phyloP scores from a whole-genome alignment of 2,113 vertebrate species.

The Castor canadensis region DNA sequence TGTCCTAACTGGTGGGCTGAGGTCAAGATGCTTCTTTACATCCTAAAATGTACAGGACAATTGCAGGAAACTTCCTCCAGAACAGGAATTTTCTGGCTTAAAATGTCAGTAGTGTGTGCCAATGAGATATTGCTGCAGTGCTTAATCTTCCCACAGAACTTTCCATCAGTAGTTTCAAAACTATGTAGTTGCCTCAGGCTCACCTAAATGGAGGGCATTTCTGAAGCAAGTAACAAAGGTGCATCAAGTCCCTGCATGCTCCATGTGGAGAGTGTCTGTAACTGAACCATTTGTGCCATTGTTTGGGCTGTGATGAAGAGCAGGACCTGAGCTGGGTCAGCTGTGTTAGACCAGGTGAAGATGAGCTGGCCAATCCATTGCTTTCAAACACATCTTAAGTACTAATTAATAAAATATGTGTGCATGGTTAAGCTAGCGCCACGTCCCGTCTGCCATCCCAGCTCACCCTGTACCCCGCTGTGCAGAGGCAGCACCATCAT shows the following conservation, averaged over 20 bases:
- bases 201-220: not conserved
- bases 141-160: not conserved
- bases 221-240: not conserved
- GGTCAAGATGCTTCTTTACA: not conserved
- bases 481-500: fast-evolving
- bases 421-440: not conserved
- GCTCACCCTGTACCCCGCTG: not conserved
- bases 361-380: not conserved
- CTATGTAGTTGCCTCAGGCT: not conserved
- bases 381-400: not conserved
- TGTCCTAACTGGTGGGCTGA: not conserved
- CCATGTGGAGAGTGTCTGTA: not conserved
- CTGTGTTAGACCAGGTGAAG: fast-evolving
- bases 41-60: not conserved
- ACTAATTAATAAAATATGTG: not conserved
- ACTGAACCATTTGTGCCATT: too few species aligned
- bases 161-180: not conserved
- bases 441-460: not conserved
- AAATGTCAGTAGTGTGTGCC: not conserved
- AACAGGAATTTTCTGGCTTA: not conserved
- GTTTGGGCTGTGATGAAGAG: not conserved
- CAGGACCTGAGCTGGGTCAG: not conserved
- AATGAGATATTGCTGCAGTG: not conserved
- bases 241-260: fast-evolving
- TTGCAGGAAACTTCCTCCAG: too few species aligned